Evolutionary conservation across 35 echinoderm and acorn worm genomes (phyloP).

Genomic region (Strongylocentrotus purpuratus): DNA sequence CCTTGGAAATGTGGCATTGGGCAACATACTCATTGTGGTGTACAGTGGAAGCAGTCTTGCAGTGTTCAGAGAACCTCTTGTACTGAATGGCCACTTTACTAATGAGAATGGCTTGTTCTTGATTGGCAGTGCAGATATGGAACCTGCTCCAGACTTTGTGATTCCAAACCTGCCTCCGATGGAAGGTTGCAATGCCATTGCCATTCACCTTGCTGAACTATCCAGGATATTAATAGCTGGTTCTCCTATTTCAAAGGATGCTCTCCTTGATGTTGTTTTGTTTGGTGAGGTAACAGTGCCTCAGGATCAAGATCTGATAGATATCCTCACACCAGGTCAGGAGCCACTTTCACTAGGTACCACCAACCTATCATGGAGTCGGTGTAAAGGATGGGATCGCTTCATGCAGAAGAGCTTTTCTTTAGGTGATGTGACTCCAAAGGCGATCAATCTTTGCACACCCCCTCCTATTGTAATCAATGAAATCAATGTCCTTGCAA

Average conservation of each 20-base stretch:
- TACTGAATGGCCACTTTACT: constrained; percentile 63
- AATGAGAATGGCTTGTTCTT: constrained; percentile 71
- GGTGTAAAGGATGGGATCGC: constrained; percentile 82
- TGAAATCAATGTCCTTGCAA: constrained; percentile 75
- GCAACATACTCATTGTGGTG: constrained; percentile 59
- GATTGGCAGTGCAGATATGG: constrained; percentile 51
- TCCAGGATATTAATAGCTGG: constrained; percentile 44
- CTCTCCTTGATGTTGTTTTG: constrained; percentile 82
- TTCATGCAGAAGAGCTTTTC: constrained; percentile 58
- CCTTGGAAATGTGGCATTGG: constrained; percentile 59
- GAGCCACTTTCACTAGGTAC: constrained; percentile 47
- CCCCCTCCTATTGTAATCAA: constrained; percentile 79
- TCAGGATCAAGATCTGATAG: constrained; percentile 49
- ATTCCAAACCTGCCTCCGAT: constrained; percentile 2
- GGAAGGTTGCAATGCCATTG: constrained; percentile 76
- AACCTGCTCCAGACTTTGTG: constrained; percentile 53
- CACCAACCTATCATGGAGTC: constrained; percentile 52
- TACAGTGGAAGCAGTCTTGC: constrained; percentile 59
- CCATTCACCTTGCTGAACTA: constrained; percentile 58
- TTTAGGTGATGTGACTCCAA: constrained; percentile 44
- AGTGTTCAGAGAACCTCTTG: constrained; percentile 53
- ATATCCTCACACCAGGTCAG: constrained; percentile 58
- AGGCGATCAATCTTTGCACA: constrained; percentile 58
- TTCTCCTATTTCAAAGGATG: constrained; percentile 53
- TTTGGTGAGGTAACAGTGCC: constrained; percentile 55